Conservation (phyloP, 2,888 invertebrate species). For the Icerya purchasi region DNA sequence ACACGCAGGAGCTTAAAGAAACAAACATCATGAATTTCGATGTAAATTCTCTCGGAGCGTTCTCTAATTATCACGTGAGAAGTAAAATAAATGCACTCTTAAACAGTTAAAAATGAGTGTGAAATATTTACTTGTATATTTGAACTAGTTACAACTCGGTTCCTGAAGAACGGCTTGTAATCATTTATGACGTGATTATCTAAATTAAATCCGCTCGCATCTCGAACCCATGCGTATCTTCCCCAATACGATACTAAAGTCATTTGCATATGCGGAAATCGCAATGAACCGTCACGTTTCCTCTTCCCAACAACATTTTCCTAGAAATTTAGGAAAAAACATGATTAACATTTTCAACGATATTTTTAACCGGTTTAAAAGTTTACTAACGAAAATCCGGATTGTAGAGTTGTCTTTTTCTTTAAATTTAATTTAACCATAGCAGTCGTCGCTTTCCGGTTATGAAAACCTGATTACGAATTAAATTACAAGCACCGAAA, state of each 20-base stretch:
- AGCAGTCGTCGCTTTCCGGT: too few relatives aligned
- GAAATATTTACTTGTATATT: conserved; percentile 43
- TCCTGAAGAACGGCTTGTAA: conserved; percentile 40
- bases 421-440: too few relatives aligned
- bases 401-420: too few relatives aligned
- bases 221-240: conserved; percentile 49
- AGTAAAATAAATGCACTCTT: too few relatives aligned
- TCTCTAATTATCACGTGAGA: too few relatives aligned
- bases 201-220: conserved; percentile 32
- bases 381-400: too few relatives aligned
- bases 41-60: too few relatives aligned
- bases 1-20: too few relatives aligned
- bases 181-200: conserved; percentile 44
- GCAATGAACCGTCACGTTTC: conserved; percentile 22
- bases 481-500: too few relatives aligned
- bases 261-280: conserved; percentile 44
- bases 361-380: background rate
- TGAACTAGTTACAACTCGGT: conserved; percentile 42
- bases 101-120: background rate
- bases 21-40: too few relatives aligned
- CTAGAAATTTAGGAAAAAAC: conserved; percentile 14
- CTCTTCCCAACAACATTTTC: conserved; percentile 20
- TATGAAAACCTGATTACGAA: too few relatives aligned
- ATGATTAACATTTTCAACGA: background rate
- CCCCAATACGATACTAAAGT: conserved; percentile 49